phyloP scores from a whole-genome alignment of 1,140 invertebrate genomes.

The Sipha flava region DNA sequence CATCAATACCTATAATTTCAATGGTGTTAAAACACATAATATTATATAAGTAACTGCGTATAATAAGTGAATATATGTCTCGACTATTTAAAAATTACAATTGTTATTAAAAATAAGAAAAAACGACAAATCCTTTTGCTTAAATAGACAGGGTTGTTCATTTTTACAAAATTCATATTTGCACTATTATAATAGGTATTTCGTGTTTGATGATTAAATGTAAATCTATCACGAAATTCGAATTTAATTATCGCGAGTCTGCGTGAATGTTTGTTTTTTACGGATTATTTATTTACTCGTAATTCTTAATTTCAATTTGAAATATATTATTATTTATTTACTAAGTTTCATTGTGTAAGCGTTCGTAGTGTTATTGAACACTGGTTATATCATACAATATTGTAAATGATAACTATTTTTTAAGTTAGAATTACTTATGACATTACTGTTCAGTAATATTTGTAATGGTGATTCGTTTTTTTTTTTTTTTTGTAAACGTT shows the following conservation, averaged over 20 bases:
- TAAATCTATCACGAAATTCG: background rate
- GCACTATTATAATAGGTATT: slow-evolving; percentile 1
- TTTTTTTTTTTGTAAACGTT: background rate
- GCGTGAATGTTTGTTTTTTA: background rate
- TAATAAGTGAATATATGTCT: slow-evolving; percentile 23
- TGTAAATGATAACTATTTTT: slow-evolving; percentile 6
- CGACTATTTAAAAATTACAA: background rate
- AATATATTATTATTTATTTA: background rate
- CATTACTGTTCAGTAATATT: background rate
- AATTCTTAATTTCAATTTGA: background rate
- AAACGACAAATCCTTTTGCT: slow-evolving; percentile 12
- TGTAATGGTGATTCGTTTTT: slow-evolving; percentile 9
- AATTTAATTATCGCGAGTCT: background rate
- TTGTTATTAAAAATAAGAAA: background rate
- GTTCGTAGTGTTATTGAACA: background rate
- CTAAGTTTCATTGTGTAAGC: background rate
- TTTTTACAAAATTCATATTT: slow-evolving; percentile 21
- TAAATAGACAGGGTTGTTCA: slow-evolving; percentile 20
- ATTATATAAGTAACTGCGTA: background rate
- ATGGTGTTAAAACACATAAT: background rate
- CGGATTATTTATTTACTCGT: background rate
- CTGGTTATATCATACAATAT: background rate
- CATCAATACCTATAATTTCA: slow-evolving; percentile 12
- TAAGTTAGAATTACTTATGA: slow-evolving; percentile 5
- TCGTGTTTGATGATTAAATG: background rate